Evolutionary conservation across 2,113 vertebrate genomes (phyloP).

Genomic region (Panthera uncia): DNA sequence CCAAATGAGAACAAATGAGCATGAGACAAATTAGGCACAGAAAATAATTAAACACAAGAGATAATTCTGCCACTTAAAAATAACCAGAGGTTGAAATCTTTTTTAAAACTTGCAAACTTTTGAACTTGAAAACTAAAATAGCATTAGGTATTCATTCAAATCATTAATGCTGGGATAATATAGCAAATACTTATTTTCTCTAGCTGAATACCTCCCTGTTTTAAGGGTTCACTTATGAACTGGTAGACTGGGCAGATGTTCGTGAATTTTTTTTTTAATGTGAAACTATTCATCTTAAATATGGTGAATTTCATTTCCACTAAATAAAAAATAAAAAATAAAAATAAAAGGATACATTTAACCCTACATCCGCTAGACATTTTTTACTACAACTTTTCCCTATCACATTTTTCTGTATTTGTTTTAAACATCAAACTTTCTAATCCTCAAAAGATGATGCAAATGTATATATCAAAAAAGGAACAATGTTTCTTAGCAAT

Average conservation of each 20-base stretch:
- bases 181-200: conserved; percentile 15
- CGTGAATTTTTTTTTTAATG: not conserved
- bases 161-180: not conserved
- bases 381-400: conserved; percentile 4
- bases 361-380: not conserved
- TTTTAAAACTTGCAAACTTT: not conserved
- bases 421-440: conserved; percentile 1
- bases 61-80: conserved; percentile 30
- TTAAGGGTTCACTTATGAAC: not conserved
- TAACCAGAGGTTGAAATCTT: conserved; percentile 24
- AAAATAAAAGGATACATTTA: not conserved
- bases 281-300: conserved; percentile 16
- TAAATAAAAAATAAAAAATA: not conserved
- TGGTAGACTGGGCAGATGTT: not conserved
- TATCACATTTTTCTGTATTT: not conserved
- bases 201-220: not conserved
- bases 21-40: not conserved
- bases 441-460: not conserved
- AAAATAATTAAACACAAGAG: not conserved
- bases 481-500: not conserved
- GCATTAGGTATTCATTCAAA: not conserved
- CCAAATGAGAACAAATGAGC: conserved; percentile 17
- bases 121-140: conserved; percentile 10
- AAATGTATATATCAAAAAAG: conserved; percentile 5
- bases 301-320: not conserved